These are phyloP conservation scores for Bombus soroeensis DNA, from an alignment of 1,140 invertebrate species.

Conservation along the genomic window DNA sequence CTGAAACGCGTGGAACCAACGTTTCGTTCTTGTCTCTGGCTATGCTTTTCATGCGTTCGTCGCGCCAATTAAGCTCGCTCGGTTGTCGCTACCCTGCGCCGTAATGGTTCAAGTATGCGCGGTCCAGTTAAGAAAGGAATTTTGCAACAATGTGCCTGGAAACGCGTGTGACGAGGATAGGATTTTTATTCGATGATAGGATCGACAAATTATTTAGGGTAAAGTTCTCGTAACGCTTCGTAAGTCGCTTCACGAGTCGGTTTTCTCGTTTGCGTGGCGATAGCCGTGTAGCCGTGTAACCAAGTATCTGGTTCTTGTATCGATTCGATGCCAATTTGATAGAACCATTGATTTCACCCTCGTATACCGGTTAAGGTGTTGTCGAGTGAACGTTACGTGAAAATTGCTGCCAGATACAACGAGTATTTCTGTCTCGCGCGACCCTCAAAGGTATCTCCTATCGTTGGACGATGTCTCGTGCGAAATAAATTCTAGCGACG, in stretches of 20 bases:
- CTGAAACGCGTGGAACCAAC: neutral
- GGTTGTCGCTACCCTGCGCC: neutral
- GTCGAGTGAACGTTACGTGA: neutral
- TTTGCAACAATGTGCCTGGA: neutral
- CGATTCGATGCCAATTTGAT: neutral
- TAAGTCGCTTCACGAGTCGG: fast-evolving
- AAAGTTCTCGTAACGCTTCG: too few relatives aligned
- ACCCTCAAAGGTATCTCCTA: neutral
- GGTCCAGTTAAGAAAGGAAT: neutral
- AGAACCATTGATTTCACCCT: neutral
- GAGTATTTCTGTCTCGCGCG: neutral
- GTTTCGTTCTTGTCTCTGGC: neutral
- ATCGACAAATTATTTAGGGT: neutral
- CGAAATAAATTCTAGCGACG: too few relatives aligned
- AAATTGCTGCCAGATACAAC: neutral
- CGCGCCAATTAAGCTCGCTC: neutral
- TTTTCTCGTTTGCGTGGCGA: neutral
- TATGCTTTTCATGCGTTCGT: neutral
- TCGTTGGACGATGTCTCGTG: neutral
- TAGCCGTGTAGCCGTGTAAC: neutral
- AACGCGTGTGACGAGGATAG: too few relatives aligned
- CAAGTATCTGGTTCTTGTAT: neutral
- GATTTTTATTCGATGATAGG: neutral
- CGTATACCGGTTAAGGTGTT: neutral
- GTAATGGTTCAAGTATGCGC: neutral